These are phyloP conservation scores for Hydractinia symbiolongicarpus DNA, from an alignment of 30 jellyfish, hydroid and myxozoan species.

Conservation along the genomic window DNA sequence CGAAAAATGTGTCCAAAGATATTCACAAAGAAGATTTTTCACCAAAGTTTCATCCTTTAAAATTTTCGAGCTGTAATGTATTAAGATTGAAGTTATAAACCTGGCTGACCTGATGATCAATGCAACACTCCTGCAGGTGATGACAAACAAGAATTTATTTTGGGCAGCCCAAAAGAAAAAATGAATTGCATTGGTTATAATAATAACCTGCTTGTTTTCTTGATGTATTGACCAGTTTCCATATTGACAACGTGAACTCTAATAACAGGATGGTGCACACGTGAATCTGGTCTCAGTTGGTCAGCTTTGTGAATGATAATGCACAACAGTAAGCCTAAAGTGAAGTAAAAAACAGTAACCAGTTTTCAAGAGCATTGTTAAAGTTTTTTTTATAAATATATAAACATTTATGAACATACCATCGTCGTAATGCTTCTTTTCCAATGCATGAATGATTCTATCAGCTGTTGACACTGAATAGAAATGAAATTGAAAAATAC, in stretches of 20 bases:
- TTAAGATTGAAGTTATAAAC: too few species aligned
- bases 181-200: background rate
- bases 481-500: background rate
- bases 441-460: conserved; percentile 56
- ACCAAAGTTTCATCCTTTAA: too few species aligned
- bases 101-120: too few species aligned
- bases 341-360: background rate
- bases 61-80: too few species aligned
- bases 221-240: conserved; percentile 77
- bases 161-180: background rate
- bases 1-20: too few species aligned
- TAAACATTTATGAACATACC: conserved; percentile 36
- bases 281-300: conserved; percentile 67
- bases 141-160: too few species aligned
- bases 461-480: conserved; percentile 60
- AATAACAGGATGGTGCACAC: conserved; percentile 75
- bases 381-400: background rate
- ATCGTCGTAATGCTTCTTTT: conserved; percentile 68
- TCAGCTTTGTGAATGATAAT: conserved; percentile 74
- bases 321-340: conserved; percentile 66
- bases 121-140: too few species aligned
- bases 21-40: too few species aligned
- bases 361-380: background rate
- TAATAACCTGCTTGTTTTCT: conserved; percentile 62
- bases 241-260: conserved; percentile 67